phyloP scores from a whole-genome alignment of 2,888 invertebrate genomes.

The Ormyrus pomaceus region DNA sequence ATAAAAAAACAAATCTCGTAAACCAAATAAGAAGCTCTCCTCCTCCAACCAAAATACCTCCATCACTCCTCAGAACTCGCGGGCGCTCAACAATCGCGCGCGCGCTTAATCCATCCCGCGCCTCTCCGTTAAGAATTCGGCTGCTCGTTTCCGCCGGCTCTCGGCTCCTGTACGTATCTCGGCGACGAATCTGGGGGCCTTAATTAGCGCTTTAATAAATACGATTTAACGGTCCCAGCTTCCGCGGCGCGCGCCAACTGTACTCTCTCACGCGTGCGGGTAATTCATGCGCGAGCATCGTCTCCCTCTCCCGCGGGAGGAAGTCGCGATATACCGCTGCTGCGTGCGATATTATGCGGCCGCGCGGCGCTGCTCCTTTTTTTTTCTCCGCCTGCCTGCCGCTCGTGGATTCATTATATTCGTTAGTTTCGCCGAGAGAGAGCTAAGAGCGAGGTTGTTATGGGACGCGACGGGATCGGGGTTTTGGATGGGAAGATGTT shows the following conservation, averaged over 20 bases:
- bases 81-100: too few relatives aligned
- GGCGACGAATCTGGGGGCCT: conserved; percentile 45
- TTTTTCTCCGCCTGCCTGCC: not conserved
- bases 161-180: conserved; percentile 29
- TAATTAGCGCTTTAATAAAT: conserved; percentile 57
- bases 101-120: too few relatives aligned
- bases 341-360: not conserved
- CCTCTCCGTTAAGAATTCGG: too few relatives aligned
- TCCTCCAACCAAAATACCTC: too few relatives aligned
- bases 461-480: too few relatives aligned
- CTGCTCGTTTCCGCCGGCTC: conserved; percentile 21
- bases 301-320: conserved; percentile 2
- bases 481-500: too few relatives aligned
- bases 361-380: conserved; percentile 5
- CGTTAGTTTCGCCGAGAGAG: conserved; percentile 2
- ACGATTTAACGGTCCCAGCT: conserved; percentile 55
- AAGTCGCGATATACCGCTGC: conserved; percentile 33
- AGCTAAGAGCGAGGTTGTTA: too few relatives aligned
- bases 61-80: too few relatives aligned
- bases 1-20: too few relatives aligned
- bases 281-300: conserved; percentile 42
- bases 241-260: conserved; percentile 32
- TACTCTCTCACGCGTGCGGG: conserved; percentile 37
- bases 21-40: too few relatives aligned
- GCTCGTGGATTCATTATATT: conserved; percentile 41